Evolutionary conservation across 2,888 invertebrate genomes (phyloP).

Genomic region (Scaptodrosophila latifasciaeformis): DNA sequence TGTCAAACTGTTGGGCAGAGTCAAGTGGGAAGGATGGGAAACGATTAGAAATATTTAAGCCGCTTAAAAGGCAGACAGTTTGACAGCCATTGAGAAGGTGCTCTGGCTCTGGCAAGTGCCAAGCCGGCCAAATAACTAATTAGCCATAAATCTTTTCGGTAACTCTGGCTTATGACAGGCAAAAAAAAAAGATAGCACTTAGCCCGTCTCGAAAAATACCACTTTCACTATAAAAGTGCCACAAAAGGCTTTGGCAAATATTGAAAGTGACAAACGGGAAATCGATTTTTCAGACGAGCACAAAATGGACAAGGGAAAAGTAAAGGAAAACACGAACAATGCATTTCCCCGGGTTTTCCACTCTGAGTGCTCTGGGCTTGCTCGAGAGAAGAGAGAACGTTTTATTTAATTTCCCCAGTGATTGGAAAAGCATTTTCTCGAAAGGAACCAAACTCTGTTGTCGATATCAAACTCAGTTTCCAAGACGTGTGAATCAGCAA

Average conservation of each 20-base stretch:
- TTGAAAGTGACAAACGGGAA: conserved; percentile 13
- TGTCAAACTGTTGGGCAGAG: too few species aligned
- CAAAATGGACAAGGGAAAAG: too few species aligned
- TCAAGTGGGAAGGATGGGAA: too few species aligned
- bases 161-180: conserved; percentile 9
- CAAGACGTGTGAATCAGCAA: not conserved
- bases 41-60: too few species aligned
- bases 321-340: too few species aligned
- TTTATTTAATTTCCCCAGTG: conserved; percentile 53
- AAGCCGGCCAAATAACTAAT: conserved; percentile 8
- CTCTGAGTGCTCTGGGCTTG: too few species aligned
- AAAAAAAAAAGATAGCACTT: conserved; percentile 4
- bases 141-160: conserved; percentile 22
- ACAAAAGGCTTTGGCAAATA: conserved; percentile 10
- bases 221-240: too few species aligned
- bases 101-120: conserved; percentile 14
- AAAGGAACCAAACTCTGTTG: too few species aligned
- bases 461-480: not conserved
- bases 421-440: conserved; percentile 15
- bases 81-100: too few species aligned
- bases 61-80: conserved; percentile 12
- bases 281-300: conserved; percentile 22
- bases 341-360: conserved; percentile 11
- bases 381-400: too few species aligned
- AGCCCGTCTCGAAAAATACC: too few species aligned